Evolutionary conservation across 2,113 vertebrate genomes (phyloP).

Genomic region (Chionis minor): DNA sequence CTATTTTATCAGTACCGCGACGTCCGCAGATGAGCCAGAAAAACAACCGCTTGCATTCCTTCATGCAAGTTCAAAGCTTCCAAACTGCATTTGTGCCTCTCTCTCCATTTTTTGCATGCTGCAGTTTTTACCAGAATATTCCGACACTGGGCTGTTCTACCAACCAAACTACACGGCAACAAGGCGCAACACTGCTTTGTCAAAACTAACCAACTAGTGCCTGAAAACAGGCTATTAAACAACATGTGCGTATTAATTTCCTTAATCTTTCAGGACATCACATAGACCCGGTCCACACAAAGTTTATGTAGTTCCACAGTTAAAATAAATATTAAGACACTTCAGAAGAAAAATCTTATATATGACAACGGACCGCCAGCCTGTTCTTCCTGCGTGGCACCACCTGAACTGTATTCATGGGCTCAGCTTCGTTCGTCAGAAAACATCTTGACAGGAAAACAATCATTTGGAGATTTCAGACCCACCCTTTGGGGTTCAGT

Average conservation of each 20-base stretch:
- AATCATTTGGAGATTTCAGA: not conserved
- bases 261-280: not conserved
- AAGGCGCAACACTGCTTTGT: rapidly evolving
- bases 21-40: not conserved
- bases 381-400: not conserved
- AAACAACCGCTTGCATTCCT: not conserved
- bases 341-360: not conserved
- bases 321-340: not conserved
- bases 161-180: rapidly evolving
- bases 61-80: not conserved
- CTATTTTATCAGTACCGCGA: not conserved
- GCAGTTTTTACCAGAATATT: not conserved
- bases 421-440: not conserved
- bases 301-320: not conserved
- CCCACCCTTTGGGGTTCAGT: rapidly evolving
- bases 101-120: rapidly evolving
- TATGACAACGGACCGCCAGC: rapidly evolving
- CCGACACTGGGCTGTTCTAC: rapidly evolving
- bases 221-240: not conserved
- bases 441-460: not conserved
- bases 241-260: rapidly evolving
- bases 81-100: not conserved
- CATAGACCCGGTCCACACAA: not conserved
- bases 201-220: rapidly evolving
- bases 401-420: rapidly evolving